Base-by-base conservation (phyloP, 2,888 invertebrate species). In the Agrenia bidenticulata region DNA sequence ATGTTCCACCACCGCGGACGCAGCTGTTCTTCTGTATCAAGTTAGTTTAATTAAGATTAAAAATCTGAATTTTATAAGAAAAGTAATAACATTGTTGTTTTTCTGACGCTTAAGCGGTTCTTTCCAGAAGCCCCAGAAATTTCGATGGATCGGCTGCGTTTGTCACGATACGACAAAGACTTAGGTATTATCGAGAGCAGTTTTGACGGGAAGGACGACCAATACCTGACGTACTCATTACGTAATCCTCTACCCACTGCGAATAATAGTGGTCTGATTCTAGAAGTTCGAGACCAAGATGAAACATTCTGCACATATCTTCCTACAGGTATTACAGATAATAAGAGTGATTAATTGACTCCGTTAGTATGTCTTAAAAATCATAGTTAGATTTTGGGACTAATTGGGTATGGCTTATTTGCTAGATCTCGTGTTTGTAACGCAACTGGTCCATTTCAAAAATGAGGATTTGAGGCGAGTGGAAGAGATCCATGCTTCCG, bases 81-180 rank as follows among this genome's bases (percentile, higher is more conserved):
- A n/a, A n/a, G n/a, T n/a, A n/a, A n/a, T n/a, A n/a, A n/a, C n/a
- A n/a, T n/a, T n/a, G n/a, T n/a, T n/a, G n/a, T n/a, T n/a, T n/a
- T n/a, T n/a, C n/a, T n/a, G n/a, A n/a, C n/a, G n/a, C n/a, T 69
- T 2, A 74, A 83, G 83, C 81, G 84, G 75, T 82, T 88, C 61
- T 83, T 83, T 69, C 80, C 89, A 41, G 84, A 86, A 26, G 80
- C 81, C 23, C 78, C 84, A 64, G 85, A 87, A 1, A 83, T 85
- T 2, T 74, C 86, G n/a, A 84, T 86, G 58, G 85, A 87, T 69
- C 89, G 88, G 17, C 45, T 70, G 77, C 85, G 90, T 4, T 81
- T 92, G 26, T 89, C 90, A 21, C 84, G 84, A 62, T 91, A 87
- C 77, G 86, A 89, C 77, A 84, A 84, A 61, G 80, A 81, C 53